Conservation (phyloP, 2,888 invertebrate species). For the Drosophila differens region DNA sequence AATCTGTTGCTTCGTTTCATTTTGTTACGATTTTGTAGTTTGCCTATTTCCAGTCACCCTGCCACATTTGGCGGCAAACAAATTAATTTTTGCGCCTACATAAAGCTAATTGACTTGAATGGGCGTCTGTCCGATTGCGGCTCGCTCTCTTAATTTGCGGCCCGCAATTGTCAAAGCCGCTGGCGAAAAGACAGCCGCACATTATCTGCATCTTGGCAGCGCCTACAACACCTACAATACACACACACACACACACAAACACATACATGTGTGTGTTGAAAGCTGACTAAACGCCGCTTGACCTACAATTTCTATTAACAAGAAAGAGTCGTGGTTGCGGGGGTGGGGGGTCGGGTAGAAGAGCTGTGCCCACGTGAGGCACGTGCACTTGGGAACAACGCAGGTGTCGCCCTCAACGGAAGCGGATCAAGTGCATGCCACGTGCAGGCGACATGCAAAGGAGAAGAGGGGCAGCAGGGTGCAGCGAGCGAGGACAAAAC, state of each 20-base stretch:
- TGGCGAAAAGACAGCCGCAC: slow-evolving; percentile 23
- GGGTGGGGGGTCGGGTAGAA: not conserved
- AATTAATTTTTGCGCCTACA: slow-evolving; percentile 80
- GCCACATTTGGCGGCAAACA: slow-evolving; percentile 76
- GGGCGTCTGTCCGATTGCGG: slow-evolving; percentile 34
- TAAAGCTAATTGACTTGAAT: slow-evolving; percentile 73
- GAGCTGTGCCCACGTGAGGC: slow-evolving; percentile 43
- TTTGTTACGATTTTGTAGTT: slow-evolving; percentile 25
- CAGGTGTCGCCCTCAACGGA: slow-evolving; percentile 50
- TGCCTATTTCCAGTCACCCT: slow-evolving; percentile 48
- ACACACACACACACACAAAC: not conserved
- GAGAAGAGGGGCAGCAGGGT: not conserved
- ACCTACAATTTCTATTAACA: slow-evolving; percentile 56
- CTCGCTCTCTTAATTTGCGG: slow-evolving; percentile 14
- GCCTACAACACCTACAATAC: slow-evolving; percentile 31
- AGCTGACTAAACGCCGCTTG: slow-evolving; percentile 59
- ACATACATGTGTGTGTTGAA: slow-evolving; percentile 10
- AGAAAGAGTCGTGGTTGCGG: not conserved
- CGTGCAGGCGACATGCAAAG: slow-evolving; percentile 3
- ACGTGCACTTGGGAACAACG: slow-evolving; percentile 38
- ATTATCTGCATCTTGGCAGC: slow-evolving; percentile 55
- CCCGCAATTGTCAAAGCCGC: slow-evolving; percentile 58
- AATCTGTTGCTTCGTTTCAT: slow-evolving; percentile 11
- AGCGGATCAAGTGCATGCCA: slow-evolving; percentile 71
- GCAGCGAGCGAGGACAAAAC: slow-evolving; percentile 28